Evolutionary conservation across 2,888 invertebrate species (phyloP).

Genomic region (Gerris lacustris): DNA sequence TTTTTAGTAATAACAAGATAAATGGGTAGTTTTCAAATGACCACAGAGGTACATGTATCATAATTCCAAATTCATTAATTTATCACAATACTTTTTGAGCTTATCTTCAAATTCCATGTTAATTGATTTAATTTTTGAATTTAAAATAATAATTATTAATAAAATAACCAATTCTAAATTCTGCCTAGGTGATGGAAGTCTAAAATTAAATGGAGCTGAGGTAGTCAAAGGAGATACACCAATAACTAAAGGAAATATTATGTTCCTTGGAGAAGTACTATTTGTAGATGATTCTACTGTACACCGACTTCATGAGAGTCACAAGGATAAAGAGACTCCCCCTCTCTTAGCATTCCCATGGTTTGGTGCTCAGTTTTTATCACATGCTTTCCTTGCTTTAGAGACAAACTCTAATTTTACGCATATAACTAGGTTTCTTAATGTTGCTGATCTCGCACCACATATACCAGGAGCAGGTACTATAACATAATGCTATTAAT

Average conservation of each 20-base stretch:
- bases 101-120: no score
- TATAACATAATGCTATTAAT: not conserved
- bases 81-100: no score
- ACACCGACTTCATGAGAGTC: conserved; percentile 48
- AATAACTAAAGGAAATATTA: conserved; percentile 48
- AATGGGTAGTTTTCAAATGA: no score
- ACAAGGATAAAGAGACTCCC: conserved; percentile 52
- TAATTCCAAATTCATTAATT: no score
- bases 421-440: conserved; percentile 49
- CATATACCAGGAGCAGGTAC: conserved; percentile 46
- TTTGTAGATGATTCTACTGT: conserved; percentile 51
- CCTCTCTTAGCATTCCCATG: conserved; percentile 51
- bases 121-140: no score
- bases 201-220: conserved; percentile 47
- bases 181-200: conserved; percentile 36
- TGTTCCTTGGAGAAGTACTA: conserved; percentile 50
- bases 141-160: no score
- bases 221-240: conserved; percentile 49
- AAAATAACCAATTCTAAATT: no score
- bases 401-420: conserved; percentile 43
- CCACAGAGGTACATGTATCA: no score
- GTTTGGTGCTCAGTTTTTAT: conserved; percentile 52
- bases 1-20: no score
- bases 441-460: conserved; percentile 49
- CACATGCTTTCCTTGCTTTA: conserved; percentile 48